These are phyloP conservation scores for Dryobota labecula DNA, from an alignment of 2,888 invertebrate species.

Conservation along the genomic window DNA sequence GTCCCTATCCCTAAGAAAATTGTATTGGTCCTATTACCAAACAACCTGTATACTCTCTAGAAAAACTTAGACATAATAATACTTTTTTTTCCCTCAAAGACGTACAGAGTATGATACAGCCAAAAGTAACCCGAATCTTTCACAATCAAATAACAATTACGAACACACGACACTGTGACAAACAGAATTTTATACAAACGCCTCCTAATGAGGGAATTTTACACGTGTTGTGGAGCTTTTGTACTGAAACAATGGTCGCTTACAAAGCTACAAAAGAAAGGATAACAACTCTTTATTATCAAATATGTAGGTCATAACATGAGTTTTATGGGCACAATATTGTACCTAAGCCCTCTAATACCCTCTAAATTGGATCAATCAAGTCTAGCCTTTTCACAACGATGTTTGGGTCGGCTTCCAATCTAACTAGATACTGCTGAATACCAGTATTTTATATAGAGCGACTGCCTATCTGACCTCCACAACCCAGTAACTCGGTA, in stretches of 20 bases:
- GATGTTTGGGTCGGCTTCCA: not conserved
- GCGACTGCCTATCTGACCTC: not conserved
- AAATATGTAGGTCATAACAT: slow-evolving; percentile 65
- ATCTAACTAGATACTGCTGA: no score
- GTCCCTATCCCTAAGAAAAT: no score
- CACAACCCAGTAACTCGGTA: not conserved
- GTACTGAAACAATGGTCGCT: slow-evolving; percentile 50
- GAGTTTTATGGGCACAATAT: slow-evolving; percentile 38
- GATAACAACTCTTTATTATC: slow-evolving; percentile 66
- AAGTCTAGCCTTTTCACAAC: not conserved
- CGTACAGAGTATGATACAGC: slow-evolving; percentile 15
- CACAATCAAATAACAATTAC: slow-evolving; percentile 50
- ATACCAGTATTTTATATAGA: no score
- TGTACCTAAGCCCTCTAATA: slow-evolving; percentile 24
- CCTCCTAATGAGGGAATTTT: slow-evolving; percentile 63
- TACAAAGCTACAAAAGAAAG: slow-evolving; percentile 46
- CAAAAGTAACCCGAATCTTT: slow-evolving; percentile 44
- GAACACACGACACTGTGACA: slow-evolving; percentile 42
- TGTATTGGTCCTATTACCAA: no score
- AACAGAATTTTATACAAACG: slow-evolving; percentile 58
- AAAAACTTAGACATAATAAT: not conserved
- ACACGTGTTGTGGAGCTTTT: slow-evolving; percentile 51
- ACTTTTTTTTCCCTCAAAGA: slow-evolving; percentile 4
- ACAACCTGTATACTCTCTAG: no score
- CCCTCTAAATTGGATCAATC: not conserved